Evolutionary conservation across 2,113 vertebrate species (phyloP).

Genomic region (Callithrix jacchus): DNA sequence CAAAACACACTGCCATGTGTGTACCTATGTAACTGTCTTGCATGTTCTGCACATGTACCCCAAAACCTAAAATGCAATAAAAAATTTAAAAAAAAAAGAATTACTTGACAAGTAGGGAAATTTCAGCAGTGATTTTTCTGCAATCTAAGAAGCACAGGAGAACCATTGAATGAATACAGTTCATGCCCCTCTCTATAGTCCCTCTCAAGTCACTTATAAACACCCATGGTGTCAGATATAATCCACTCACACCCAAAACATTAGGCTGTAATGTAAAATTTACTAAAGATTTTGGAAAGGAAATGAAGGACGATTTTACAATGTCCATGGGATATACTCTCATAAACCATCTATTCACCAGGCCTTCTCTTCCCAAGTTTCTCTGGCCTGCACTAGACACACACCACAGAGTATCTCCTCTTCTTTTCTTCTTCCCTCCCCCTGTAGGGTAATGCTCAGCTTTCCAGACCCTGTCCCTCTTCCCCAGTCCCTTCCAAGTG

Average conservation of each 20-base stretch:
- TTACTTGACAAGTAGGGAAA: neutral
- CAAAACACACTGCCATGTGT: no score
- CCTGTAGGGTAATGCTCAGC: neutral
- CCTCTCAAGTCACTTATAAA: neutral
- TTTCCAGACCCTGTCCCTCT: neutral
- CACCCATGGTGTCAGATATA: neutral
- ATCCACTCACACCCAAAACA: neutral
- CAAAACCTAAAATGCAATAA: no score
- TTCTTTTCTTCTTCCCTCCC: neutral
- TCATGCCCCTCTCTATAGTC: neutral
- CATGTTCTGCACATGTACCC: no score
- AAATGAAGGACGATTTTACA: neutral
- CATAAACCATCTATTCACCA: neutral
- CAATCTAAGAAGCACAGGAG: neutral
- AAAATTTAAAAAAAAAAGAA: no score
- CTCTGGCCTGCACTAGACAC: neutral
- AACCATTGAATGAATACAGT: neutral
- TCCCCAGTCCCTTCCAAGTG: neutral
- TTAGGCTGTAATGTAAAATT: neutral
- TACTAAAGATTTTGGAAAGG: neutral
- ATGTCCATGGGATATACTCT: neutral
- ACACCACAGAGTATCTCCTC: neutral
- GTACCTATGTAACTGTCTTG: no score
- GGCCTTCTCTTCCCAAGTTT: neutral
- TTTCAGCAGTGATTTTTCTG: neutral